Base-by-base conservation (phyloP, 1,140 invertebrate genomes). In the Euglossa dilemma region DNA sequence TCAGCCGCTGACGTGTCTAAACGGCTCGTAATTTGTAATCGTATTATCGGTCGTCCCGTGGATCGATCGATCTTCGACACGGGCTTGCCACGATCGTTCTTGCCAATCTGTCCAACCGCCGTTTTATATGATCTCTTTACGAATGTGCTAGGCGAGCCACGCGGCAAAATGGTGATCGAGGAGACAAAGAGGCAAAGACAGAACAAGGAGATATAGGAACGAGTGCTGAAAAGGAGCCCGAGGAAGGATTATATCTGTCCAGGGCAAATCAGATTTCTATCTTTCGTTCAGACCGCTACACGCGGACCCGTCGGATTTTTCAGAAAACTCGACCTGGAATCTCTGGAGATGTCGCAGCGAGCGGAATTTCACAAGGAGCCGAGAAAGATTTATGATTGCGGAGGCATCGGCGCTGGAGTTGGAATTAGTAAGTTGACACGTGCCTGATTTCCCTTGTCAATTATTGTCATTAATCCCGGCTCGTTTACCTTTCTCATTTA, bases 21-120 rank as follows among this genome's bases (percentile, higher is more conserved):
- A 90, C 89, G 90, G 72, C 75, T 71, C 74, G 90, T 91, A 89
- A 92, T 92, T 91, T 88, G 84, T 91, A 87, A 90, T 90, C 78
- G 86, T 76, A 87, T 91, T 91, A 91, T 88, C 63, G 75, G 76
- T 6, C 50, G n/a, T 54, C 45, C 63, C 56, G 78, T 23, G 12
- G 69, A 77, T 78, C 77, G 80, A 88, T 84, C 76, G 80, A 89
- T 77, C 50, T 69, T 47, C 57, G 11, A 57, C 59, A 2, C 23
- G 61, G 43, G 28, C n/a, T 36, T 23, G 7, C 63, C 54, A n/a
- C 43, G 20, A 63, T 72, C 66, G 77, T 76, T 61, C 52, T 77
- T 84, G 70, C 43, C 56, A 56, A 64, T 28, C 23, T 67, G 57
- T 43, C 14, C 61, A 57, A 12, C 28, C 28, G 73, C 36, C 45